A percentile compares a stretch with the other conserved stretches of the same genome.
Conservation (phyloP, 2,888 invertebrate species). For the Timandra comae region DNA sequence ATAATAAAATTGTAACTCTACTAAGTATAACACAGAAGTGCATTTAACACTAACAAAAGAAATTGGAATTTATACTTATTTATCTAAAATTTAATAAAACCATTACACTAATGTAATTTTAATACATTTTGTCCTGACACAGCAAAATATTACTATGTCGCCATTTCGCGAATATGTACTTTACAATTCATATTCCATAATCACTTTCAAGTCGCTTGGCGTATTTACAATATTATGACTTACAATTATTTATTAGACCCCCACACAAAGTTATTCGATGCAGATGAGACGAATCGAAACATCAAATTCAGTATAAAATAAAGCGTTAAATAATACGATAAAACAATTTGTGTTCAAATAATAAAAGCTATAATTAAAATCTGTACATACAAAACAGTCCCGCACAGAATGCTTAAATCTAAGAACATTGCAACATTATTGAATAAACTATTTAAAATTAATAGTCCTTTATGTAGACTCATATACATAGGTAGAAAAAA, state of each 20-base stretch:
- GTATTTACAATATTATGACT: constrained; percentile 40
- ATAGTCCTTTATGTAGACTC: constrained; percentile 44
- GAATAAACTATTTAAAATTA: constrained; percentile 31
- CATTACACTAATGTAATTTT: constrained; percentile 26
- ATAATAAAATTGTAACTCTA: too few species aligned
- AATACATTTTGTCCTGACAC: constrained; percentile 18
- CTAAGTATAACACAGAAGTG: constrained; percentile 47
- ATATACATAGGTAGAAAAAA: constrained; percentile 71
- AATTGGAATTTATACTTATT: constrained; percentile 50
- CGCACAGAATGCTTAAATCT: constrained; percentile 43
- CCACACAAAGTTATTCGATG: background rate
- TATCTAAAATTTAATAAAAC: constrained; percentile 34
- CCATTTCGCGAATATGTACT: constrained; percentile 27
- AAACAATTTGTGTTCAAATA: constrained; percentile 15
- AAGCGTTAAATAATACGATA: constrained; percentile 16
- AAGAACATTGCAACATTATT: constrained; percentile 56
- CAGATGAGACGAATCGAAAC: constrained; percentile 9
- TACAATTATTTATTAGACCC: background rate
- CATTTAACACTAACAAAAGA: constrained; percentile 34
- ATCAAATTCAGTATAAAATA: constrained; percentile 1
- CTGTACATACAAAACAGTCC: constrained; percentile 53
- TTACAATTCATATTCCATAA: constrained; percentile 23
- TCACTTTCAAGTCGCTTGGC: constrained; percentile 42
- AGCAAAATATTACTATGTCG: constrained; percentile 18
- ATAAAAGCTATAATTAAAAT: constrained; percentile 30